Evolutionary conservation across 2,888 invertebrate species (phyloP), one percentile per base, ranked within the genome.

Genomic region (Agrotis ipsilon): DNA sequence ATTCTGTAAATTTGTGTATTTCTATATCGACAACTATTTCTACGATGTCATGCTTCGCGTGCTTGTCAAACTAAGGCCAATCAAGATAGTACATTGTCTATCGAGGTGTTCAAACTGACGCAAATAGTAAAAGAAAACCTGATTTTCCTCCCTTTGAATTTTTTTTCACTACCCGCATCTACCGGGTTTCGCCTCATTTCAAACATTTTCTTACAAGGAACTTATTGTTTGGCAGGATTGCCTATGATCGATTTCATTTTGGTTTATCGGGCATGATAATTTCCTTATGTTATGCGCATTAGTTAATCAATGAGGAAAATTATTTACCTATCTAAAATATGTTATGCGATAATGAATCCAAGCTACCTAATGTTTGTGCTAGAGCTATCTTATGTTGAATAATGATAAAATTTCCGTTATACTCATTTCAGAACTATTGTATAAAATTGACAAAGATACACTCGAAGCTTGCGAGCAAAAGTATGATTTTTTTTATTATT

Each of bases 321-420:
- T 14, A 49, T 32, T 45, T 51, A 77, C 58, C 57, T 19, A 77
- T 69, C 57, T 19, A 58, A 68, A 49, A 14, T 32, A 68, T 32
- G 43, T 18, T 46, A 52, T 3, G 13, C 1, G 78, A 69, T 77
- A 72, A 51, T 24, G 3, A 32, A 32, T 39, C 21, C 45, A 45
- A 49, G 55, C 2, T 27, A 64, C 16, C 21, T 39, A 54, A 18
- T 16, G 27, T 18, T 48, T 49, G n/a, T 27, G 43, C 7, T 49
- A 39, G 13, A 39, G 32, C n/a, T 16, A 39, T 3, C 14, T 11
- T 2, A 39, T 63, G n/a, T 16, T 3, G 6, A 14, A 21, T 39
- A 21, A 48, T 13, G 1, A 16, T 27, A 24, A 27, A 27, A 9
- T n/a, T n/a, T 18, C 3, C n/a, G 3, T 61, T 3, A 65, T 21